A percentile compares a stretch with the other conserved stretches of the same genome.
phyloP scores from a whole-genome alignment of 2,888 invertebrate species.

The Protodeltote pygarga region DNA sequence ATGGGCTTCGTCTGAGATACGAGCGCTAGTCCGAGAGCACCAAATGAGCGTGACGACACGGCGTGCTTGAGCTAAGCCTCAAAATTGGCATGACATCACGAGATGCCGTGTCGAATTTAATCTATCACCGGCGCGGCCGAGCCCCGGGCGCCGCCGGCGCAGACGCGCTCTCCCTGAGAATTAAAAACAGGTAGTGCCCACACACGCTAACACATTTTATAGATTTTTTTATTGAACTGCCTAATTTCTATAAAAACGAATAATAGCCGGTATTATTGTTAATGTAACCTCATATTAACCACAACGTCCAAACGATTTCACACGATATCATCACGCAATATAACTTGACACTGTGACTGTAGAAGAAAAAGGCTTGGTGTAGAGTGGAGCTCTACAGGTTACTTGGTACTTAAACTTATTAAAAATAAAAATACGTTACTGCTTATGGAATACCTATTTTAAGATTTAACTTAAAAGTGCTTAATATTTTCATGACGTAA shows the following conservation, averaged over 20 bases:
- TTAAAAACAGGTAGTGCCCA: constrained; percentile 79
- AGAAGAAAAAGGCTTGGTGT: neutral
- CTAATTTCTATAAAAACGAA: constrained; percentile 65
- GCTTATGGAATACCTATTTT: neutral
- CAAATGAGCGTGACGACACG: constrained; percentile 79
- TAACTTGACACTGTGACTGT: constrained; percentile 7
- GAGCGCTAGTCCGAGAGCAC: constrained; percentile 57
- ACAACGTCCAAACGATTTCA: constrained; percentile 53
- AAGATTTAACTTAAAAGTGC: neutral
- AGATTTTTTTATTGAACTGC: constrained; percentile 56
- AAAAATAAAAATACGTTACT: neutral
- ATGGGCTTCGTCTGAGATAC: constrained; percentile 60
- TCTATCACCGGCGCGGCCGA: constrained; percentile 79
- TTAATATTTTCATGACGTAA: neutral
- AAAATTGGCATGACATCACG: constrained; percentile 85
- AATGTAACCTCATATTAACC: constrained; percentile 61
- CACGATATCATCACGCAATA: constrained; percentile 54
- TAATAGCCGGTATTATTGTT: constrained; percentile 63
- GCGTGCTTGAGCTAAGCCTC: constrained; percentile 64
- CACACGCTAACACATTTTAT: constrained; percentile 68
- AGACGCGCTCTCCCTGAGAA: constrained; percentile 61
- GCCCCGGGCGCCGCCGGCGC: constrained; percentile 73
- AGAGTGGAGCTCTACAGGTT: too few species aligned
- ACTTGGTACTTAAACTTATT: too few species aligned
- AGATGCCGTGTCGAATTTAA: constrained; percentile 86